phyloP scores from a whole-genome alignment of 2,888 invertebrate species.

The Drosophila neonasuta region DNA sequence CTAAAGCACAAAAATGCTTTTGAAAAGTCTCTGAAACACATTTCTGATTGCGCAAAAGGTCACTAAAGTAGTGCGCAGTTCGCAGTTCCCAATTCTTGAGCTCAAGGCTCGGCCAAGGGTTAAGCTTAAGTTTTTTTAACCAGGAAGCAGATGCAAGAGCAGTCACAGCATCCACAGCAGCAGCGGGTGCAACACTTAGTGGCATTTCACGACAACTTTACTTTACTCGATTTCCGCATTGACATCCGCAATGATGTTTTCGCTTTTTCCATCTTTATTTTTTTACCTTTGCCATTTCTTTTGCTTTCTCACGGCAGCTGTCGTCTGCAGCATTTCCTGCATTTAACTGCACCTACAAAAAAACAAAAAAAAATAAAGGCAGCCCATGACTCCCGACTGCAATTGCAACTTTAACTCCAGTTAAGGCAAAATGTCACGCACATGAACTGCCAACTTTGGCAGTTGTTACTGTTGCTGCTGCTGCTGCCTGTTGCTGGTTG shows the following conservation, averaged over 20 bases:
- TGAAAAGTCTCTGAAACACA: constrained; percentile 21
- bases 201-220: constrained; percentile 71
- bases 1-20: constrained; percentile 23
- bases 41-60: constrained; percentile 47
- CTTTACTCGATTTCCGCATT: constrained; percentile 64
- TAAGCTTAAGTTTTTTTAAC: constrained; percentile 21
- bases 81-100: constrained; percentile 21
- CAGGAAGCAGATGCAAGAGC: constrained; percentile 56
- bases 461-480: constrained; percentile 11
- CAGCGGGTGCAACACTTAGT: constrained; percentile 50
- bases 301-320: constrained; percentile 71
- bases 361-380: constrained; percentile 7
- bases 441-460: constrained; percentile 64
- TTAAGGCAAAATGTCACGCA: constrained; percentile 70
- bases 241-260: constrained; percentile 63
- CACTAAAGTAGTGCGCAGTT: constrained; percentile 31
- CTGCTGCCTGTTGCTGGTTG: constrained; percentile 3
- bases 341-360: constrained; percentile 64
- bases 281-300: constrained; percentile 71
- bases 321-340: constrained; percentile 59
- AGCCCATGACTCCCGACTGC: constrained; percentile 23
- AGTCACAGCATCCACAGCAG: neutral
- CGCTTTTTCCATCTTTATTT: constrained; percentile 42
- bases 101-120: constrained; percentile 34
- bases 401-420: constrained; percentile 21